Percentiles rank a stretch among this genome's conserved stretches.
Evolutionary conservation across 2,113 vertebrate species (phyloP).

Genomic region (Ondatra zibethicus): DNA sequence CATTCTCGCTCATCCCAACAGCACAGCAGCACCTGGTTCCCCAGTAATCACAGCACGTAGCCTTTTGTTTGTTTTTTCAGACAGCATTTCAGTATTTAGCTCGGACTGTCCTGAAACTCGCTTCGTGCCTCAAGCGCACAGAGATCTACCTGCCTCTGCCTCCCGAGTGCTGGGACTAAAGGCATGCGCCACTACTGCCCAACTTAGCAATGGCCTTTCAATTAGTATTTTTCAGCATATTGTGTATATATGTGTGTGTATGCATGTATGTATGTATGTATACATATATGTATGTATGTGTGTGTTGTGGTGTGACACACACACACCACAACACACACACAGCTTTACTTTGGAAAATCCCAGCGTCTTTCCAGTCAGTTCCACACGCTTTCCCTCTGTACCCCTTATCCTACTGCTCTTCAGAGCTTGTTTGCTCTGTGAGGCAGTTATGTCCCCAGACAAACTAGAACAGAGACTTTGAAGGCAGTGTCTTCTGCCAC

Average conservation of each 20-base stretch:
- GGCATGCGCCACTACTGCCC: too few relatives aligned
- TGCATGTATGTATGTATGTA: neutral
- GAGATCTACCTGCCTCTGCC: too few relatives aligned
- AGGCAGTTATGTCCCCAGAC: neutral
- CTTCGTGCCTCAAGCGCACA: too few relatives aligned
- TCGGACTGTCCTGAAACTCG: too few relatives aligned
- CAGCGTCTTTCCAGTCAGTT: slow-evolving; percentile 27
- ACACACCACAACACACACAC: too few relatives aligned
- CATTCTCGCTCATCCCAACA: neutral
- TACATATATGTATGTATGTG: too few relatives aligned
- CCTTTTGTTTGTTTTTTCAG: too few relatives aligned
- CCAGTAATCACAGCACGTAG: neutral
- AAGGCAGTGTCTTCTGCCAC: neutral
- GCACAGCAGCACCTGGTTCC: neutral
- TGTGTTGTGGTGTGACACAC: too few relatives aligned
- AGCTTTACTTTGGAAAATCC: slow-evolving; percentile 39
- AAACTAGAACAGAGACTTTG: neutral
- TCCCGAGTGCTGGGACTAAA: too few relatives aligned
- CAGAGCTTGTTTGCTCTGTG: neutral
- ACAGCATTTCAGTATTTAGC: too few relatives aligned
- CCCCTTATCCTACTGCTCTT: neutral
- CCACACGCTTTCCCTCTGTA: neutral
- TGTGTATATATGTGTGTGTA: neutral
- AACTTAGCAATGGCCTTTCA: neutral
- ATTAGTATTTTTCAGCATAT: slow-evolving; percentile 29